These are phyloP conservation scores for Cyanoramphus novaezelandiae DNA, from an alignment of 2,113 vertebrate genomes.

Conservation along the genomic window DNA sequence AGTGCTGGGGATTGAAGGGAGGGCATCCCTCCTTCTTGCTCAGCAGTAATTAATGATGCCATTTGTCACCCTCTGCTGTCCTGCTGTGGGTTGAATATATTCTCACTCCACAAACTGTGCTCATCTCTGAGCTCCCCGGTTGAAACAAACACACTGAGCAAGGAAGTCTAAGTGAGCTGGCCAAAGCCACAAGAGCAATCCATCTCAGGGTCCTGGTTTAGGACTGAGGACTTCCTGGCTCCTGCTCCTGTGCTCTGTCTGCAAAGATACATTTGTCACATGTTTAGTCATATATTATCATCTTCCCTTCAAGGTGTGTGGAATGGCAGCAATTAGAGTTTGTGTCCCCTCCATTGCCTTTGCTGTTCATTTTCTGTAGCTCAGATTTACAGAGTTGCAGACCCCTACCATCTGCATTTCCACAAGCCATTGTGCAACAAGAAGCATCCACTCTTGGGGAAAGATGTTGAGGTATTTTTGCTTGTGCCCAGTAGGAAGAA, in stretches of 20 bases:
- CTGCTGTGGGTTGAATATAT: not conserved
- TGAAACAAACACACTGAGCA: not conserved
- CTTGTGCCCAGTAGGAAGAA: not conserved
- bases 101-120: not conserved
- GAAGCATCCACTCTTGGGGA: not conserved
- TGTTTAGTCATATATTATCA: not conserved
- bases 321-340: not conserved
- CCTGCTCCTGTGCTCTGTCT: fast-evolving
- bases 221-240: not conserved
- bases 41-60: fast-evolving
- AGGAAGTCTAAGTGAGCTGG: not conserved
- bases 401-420: not conserved
- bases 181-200: not conserved
- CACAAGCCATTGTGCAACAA: not conserved
- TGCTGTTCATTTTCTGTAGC: not conserved
- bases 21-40: not conserved
- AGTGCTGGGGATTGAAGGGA: not conserved
- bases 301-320: not conserved
- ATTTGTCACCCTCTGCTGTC: not conserved
- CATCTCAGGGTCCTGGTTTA: not conserved
- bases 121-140: not conserved
- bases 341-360: fast-evolving
- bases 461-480: not conserved
- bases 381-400: not conserved
- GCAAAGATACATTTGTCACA: not conserved